Evolutionary conservation across 2,888 invertebrate species (phyloP).

Genomic region (Volucella bombylans): DNA sequence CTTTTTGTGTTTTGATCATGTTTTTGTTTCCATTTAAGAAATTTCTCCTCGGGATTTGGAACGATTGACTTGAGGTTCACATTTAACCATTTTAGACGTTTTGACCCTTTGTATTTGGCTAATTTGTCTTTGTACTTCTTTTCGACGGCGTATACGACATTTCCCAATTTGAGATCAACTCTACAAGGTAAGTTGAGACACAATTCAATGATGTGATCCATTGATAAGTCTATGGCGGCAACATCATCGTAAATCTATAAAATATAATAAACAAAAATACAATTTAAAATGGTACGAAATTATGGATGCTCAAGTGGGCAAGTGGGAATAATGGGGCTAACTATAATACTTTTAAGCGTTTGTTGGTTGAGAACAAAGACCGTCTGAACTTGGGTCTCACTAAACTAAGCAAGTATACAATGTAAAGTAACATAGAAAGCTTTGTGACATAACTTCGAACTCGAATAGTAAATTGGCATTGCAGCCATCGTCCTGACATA

Average conservation of each 20-base stretch:
- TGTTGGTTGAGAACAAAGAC: neutral
- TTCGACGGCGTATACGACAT: conserved; percentile 54
- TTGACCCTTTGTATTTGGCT: conserved; percentile 11
- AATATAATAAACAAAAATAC: neutral
- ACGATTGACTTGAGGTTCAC: conserved; percentile 23
- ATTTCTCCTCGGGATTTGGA: conserved; percentile 56
- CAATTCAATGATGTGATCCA: conserved; percentile 1
- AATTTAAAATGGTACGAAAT: neutral
- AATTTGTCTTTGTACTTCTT: conserved; percentile 58
- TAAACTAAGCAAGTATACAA: no score
- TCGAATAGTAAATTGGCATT: no score
- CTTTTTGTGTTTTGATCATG: neutral
- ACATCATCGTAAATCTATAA: conserved; percentile 62
- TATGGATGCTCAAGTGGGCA: neutral
- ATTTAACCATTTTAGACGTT: conserved; percentile 50
- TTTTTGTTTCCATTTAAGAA: conserved; percentile 45
- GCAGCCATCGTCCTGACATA: no score
- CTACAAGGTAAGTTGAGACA: conserved; percentile 31
- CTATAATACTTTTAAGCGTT: neutral
- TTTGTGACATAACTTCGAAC: no score
- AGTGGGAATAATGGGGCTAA: neutral
- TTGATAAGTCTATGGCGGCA: conserved; percentile 21
- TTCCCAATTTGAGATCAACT: conserved; percentile 43
- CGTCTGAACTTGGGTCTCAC: neutral
- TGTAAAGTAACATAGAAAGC: no score